Base-by-base conservation (phyloP, 1,140 invertebrate species). In the Bombus haemorrhoidalis region DNA sequence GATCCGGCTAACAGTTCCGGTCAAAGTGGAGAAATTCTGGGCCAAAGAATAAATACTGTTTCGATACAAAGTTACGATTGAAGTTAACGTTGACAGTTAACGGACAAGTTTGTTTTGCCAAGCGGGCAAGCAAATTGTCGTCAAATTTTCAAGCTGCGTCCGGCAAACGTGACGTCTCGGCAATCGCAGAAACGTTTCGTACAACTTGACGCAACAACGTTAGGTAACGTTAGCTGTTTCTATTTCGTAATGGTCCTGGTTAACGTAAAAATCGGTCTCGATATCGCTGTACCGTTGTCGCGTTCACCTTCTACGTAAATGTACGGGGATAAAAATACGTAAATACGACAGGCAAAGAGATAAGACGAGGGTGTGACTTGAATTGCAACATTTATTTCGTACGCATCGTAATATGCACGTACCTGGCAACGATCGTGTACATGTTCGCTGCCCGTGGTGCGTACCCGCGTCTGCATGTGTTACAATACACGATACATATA, bases 331-430 rank as follows among this genome's bases (percentile, higher is more conserved):
- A n/a, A 71, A 28, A 25, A 9, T 8, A n/a, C 13, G 3, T 25
- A 34, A 37, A 53, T 34, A 22, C 15, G 8, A 9, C 1, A 43
- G 39, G 32, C 6, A 10, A 64, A 32, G 34, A 9, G 22, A 37
- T 32, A 57, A 43, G 22, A 47, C 53, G 47, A 59, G 73, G 25
- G 8, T 62, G 28, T 90, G 69, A 87, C 83, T 83, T 90, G 84
- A 85, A 82, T 91, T 92, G 91, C 91, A 91, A 91, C 83, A 32
- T 92, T 91, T 91, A 91, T 91, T 91, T 74, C 83, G 73, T 86
- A 89, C 83, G 83, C 79, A 86, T 74, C 85, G 59, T 82, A 73
- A 74, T 66, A 6, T 34, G 12, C 39, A 82, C 66, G 71, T 79
- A 83, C 34, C 41, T 53, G 68, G 81, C 74, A 41, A 89, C 68